Percentiles rank a stretch among this genome's conserved stretches.
Conservation (phyloP, 2,113 vertebrate genomes). For the Panthera tigris region DNA sequence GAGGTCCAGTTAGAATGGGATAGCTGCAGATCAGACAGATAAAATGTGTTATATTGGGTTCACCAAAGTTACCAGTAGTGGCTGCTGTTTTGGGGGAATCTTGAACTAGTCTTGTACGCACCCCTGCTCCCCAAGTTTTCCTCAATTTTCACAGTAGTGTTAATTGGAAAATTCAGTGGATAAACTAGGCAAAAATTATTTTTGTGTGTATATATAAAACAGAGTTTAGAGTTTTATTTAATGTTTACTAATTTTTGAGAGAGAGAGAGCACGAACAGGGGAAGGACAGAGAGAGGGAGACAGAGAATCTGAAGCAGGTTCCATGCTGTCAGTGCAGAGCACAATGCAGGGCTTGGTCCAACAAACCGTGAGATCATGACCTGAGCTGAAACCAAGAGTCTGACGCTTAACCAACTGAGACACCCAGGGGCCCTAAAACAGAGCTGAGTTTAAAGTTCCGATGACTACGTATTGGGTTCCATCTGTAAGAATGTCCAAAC, state of each 20-base stretch:
- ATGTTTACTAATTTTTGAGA: no score
- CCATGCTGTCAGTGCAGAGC: no score
- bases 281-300: no score
- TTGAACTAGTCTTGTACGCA: neutral
- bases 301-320: no score
- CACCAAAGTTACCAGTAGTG: neutral
- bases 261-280: no score
- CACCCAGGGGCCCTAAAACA: neutral
- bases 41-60: neutral
- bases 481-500: neutral
- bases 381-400: no score
- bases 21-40: neutral
- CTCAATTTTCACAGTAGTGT: neutral
- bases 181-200: neutral
- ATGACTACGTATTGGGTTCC: neutral
- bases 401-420: no score
- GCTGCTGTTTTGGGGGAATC: neutral
- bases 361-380: no score
- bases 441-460: neutral
- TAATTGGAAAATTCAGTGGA: conserved; percentile 13
- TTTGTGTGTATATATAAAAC: conserved; percentile 18
- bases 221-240: neutral
- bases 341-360: no score
- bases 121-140: neutral
- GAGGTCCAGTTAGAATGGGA: neutral